Evolutionary conservation across 2,888 invertebrate species (phyloP), one percentile per base, ranked within the genome.

Genomic region (Chalcosyrphus nemorum): DNA sequence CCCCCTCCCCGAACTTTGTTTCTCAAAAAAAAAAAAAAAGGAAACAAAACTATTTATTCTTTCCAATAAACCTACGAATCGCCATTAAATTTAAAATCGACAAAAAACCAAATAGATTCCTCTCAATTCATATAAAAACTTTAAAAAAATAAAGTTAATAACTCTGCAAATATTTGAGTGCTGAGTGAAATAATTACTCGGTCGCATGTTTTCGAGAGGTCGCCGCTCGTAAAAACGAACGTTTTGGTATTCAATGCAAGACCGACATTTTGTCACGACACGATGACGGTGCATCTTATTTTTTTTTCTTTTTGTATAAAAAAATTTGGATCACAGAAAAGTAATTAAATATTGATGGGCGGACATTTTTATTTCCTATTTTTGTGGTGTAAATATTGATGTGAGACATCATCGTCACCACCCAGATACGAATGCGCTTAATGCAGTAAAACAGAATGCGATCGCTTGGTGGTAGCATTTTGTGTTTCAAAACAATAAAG

Each of bases 181-280:
- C 45, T 56, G 74, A 75, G 35, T 65, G 47, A 57, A 57, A 65
- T 56, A 57, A 65, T 65, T 56, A 75, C 47, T 65, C 15, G 43
- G 35, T 65, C 47, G 56, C 56, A 66, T 75, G 47, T 35, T 70
- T 65, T 38, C 38, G 38, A n/a, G 38, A 52, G 9, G 13, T 19
- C 38, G 7, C 11, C 38, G 65, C 35, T 75, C 75, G 47, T 75
- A 75, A 75, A 75, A n/a, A n/a, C n/a, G n/a, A n/a, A 75, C 47
- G 38, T 38, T 4, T 19, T 17, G 61, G 32, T 35, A 57, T 75
- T 75, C 5, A 13, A 9, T 47, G 57, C 27, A 13, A 17, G 56
- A 57, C 35, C 4, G 29, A 57, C 75, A 66, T 75, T 66, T 57
- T 66, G 38, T 75, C 65, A 75, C 75, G 75, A 15, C 15, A 32